Evolutionary conservation across 2,888 invertebrate genomes (phyloP), one percentile per base, ranked within the genome.

Genomic region (Bellardia bayeri): DNA sequence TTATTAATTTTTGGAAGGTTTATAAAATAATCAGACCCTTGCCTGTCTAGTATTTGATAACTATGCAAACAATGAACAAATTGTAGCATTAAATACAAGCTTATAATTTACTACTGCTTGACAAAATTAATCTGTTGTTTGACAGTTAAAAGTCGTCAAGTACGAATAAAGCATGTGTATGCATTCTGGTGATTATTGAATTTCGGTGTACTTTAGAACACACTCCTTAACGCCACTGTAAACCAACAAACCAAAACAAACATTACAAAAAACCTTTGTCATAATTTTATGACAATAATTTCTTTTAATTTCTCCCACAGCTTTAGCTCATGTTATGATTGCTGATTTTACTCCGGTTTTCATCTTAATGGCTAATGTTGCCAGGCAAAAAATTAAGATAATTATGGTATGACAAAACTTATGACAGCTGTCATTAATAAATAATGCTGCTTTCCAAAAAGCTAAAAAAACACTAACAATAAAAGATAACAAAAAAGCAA

Each of bases 341-440:
- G 2, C 40, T 33, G 40, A 72, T 74, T 49, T 23, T 40, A 11
- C 33, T 75, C 4, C 33, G 14, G n/a, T 14, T 13, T 68, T 33
- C 14, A 30, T 63, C 0, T 58, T 58, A 37, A 16, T 66, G 1
- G 40, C 51, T n/a, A 2, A n/a, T 37, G 37, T n/a, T 9, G n/a
- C 16, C 13, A 14, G 8, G 33, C 2, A 72, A 69, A 69, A 69
- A 69, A 49, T 33, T 66, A 14, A 66, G 49, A 79, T 84, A 79
- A 84, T 84, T 84, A 79, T 79, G 56, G 72, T 68, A 84, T 79
- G 84, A 84, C 78, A 84, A 72, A 84, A 84, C 78, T 84, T 84
- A 79, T 79, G 84, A 84, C 84, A 84, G 78, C 56, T 84, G 84
- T 72, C 78, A 72, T 84, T 84, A 79, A 84, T 84, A 84, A 83